These are phyloP conservation scores for Amphiprion clarkii DNA, from an alignment of 2,797 vertebrate genomes.

Conservation along the genomic window DNA sequence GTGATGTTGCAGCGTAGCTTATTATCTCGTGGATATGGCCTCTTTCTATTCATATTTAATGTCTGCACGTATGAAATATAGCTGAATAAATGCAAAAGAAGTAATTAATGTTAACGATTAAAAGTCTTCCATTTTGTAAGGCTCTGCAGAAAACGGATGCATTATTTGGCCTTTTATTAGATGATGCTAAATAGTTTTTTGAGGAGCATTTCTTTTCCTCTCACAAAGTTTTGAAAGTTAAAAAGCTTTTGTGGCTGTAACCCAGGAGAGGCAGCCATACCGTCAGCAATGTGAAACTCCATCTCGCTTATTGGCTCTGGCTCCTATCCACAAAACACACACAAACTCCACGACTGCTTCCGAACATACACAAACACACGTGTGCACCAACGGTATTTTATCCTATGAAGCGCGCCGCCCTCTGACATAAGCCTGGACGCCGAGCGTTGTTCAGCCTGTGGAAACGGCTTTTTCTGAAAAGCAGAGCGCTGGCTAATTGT, in stretches of 20 bases:
- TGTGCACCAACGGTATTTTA: neutral
- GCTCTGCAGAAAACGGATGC: conserved; percentile 49
- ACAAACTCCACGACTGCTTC: conserved; percentile 10
- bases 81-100: conserved; percentile 38
- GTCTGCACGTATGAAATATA: conserved; percentile 26
- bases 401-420: neutral
- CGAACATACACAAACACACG: conserved; percentile 2
- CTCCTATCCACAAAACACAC: conserved; percentile 54
- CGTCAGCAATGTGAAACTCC: conserved; percentile 69
- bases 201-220: conserved; percentile 56
- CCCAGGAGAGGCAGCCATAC: conserved; percentile 62
- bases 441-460: too few relatives aligned
- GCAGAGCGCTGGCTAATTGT: conserved; percentile 81
- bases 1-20: conserved; percentile 38
- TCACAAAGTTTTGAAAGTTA: conserved; percentile 68
- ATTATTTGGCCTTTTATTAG: conserved; percentile 64
- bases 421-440: too few relatives aligned
- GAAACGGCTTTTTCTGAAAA: conserved; percentile 67
- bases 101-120: conserved; percentile 41
- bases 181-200: conserved; percentile 68
- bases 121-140: conserved; percentile 40
- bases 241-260: conserved; percentile 80
- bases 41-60: conserved; percentile 19
- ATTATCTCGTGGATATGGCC: conserved; percentile 38
- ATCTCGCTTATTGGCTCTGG: conserved; percentile 74